Base-by-base conservation (phyloP, 30 jellyfish, hydroid and myxozoan genomes). In the Aurelia coerulea region DNA sequence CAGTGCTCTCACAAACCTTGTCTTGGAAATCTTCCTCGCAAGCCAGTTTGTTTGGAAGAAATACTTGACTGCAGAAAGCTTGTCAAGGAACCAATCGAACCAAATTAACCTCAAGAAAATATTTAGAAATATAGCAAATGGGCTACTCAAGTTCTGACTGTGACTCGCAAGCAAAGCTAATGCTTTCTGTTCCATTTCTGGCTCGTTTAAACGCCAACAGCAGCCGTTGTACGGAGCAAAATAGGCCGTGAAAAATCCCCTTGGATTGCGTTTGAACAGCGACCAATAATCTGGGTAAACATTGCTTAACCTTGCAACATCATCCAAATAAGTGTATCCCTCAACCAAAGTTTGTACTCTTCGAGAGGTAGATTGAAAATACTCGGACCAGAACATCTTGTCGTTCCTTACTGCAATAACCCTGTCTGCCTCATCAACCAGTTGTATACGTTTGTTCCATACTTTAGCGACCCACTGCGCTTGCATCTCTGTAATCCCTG, bases 31-130 rank as follows among this genome's bases (percentile, higher is more conserved):
- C 52, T 66, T 74, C 62, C 56, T 84, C 87, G 84, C 60, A 11
- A 60, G 16, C 79, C 89, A 59, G 37, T 75, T 87, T 17, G 90
- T 87, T 65, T 93, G 98, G 53, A 88, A 49, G 78, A 69, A 68
- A 64, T 81, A 88, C 84, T 93, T 93, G 18, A 93, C 66, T 13
- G 53, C 77, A 37, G 95, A 72, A 64, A 93, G 88, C 73, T 88
- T 50, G 62, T 93, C 98, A 46, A 94, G 89, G 35, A 88, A 78
- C 98, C 97, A 88, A 70, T 93, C 98, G 51, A 93, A 88, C 90
- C 93, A 76, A 13, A 93, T 39, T 37, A 88, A 31, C 72, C 98
- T 74, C 87, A 88, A 62, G 35, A 93, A 67, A 19, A 93, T 33
- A 50, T 80, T 87, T 63, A 88, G 50, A n/a, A 90, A 67, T 83